Base-by-base conservation (phyloP, 2,113 vertebrate genomes). In the Alethe diademata region DNA sequence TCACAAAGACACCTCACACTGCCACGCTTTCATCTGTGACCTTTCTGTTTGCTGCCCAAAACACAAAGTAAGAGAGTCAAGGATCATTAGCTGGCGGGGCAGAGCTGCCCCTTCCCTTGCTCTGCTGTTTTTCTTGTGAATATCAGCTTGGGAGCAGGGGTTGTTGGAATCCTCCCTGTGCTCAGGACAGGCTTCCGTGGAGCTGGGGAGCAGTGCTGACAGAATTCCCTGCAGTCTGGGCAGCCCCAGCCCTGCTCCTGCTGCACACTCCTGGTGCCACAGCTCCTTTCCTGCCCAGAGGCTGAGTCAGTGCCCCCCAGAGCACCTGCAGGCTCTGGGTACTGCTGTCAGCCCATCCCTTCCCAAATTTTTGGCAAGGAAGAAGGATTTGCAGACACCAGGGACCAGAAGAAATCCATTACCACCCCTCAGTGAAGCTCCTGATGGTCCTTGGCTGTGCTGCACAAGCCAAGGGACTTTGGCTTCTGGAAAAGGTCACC, bases 11-110 rank as follows among this genome's bases (percentile, higher is more conserved):
- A 64, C 70, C 90, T 82, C 95, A 18, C 73, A 40, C 53, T 88
- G 56, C 20, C 92, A 57, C 76, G 25, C 69, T 83, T 96, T 92
- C 45, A 60, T 64, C 20, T 92, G 70, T 95, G 96, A 95, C 62
- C 75, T 90, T 86, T 38, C 60, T 90, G 79, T 58, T 91, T 82
- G 71, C 81, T 58, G 60, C 91, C 91, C 28, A 74, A 92, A 79
- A 75, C 89, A 91, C 93, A 93, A 88, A 96, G 92, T 8, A 12
- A 31, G 45, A 24, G 88, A 87, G 92, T 81, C 93, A 93, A 74
- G 91, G 94, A 94, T 93, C 96, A 95, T 91, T 90, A 92, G 87
- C 81, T 96, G 93, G 83, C 19, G 11, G 90, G 78, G 75, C 85
- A 95, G 66, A 92, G 78, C 90, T 94, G 66, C 78, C 90, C 72